Base-by-base conservation (phyloP, 1,140 invertebrate genomes). In the Paramacrobiotus metropolitanus region DNA sequence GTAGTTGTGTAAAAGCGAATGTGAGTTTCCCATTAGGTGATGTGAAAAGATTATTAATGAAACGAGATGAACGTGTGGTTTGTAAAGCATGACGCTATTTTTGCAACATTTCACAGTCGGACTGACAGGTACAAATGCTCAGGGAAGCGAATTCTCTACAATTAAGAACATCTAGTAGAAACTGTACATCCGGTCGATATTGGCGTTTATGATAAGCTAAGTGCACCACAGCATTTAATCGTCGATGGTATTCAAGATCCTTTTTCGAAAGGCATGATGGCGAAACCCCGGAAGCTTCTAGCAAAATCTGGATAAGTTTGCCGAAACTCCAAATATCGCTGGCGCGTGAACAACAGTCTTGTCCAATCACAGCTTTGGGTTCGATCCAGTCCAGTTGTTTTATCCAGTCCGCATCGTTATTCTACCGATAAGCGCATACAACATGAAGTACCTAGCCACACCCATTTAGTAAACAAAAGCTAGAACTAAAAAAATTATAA, bases 101-200 rank as follows among this genome's bases (percentile, higher is more conserved):
- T n/a, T n/a, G n/a, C n/a, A n/a, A n/a, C 21, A 62, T 59, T 21
- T 59, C 34, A n/a, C 34, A 40, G n/a, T n/a, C 34, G 34, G 34
- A 9, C n/a, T 40, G 9, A 40, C 34, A 40, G n/a, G 34, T 9
- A 40, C 34, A 40, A n/a, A 40, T 9, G 34, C n/a, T 40, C n/a
- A 40, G 34, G 34, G 34, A 9, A 40, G 34, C 9, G n/a, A 40
- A 40, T 9, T 40, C 34, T n/a, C n/a, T 40, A 40, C 9, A 9
- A 40, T n/a, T 9, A 40, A 40, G 34, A 40, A 40, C 34, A 9
- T 40, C 34, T 40, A 40, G 9, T n/a, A 40, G 34, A n/a, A 40
- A 40, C 34, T 40, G 34, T 9, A 9, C 9, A n/a, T 40, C 34
- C n/a, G 34, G 34, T 9, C 34, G 34, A n/a, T 9, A 40, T n/a